Conservation (phyloP, 1,140 invertebrate genomes). For the Eumaeus atala region DNA sequence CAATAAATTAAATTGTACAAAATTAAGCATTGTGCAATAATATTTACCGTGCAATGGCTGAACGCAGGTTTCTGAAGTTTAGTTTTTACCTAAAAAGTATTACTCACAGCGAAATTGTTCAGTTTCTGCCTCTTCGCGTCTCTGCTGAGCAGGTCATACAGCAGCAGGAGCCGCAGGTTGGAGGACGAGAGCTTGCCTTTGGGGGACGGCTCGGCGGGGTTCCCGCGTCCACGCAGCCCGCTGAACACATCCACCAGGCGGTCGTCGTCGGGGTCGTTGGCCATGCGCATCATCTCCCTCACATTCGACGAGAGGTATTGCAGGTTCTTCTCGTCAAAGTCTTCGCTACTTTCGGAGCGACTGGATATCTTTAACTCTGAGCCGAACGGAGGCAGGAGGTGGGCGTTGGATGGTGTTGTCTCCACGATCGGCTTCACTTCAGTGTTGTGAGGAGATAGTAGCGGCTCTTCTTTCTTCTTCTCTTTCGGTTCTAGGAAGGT, state of each 20-base stretch:
- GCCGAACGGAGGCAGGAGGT: conserved; percentile 44
- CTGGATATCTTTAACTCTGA: conserved; percentile 38
- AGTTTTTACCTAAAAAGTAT: too few species aligned
- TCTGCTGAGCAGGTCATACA: conserved; percentile 75
- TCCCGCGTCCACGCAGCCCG: conserved; percentile 37
- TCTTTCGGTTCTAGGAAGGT: conserved; percentile 48
- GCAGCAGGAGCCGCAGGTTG: conserved; percentile 65
- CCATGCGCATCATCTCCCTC: conserved; percentile 61
- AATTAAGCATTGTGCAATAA: too few species aligned
- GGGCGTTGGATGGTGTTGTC: conserved; percentile 37
- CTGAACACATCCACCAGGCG: conserved; percentile 52
- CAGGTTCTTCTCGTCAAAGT: conserved; percentile 56
- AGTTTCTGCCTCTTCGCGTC: conserved; percentile 74
- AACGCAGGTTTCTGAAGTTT: too few species aligned
- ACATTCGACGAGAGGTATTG: conserved; percentile 63
- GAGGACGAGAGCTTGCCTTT: conserved; percentile 49
- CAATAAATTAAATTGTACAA: too few species aligned
- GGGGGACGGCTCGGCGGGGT: conserved; percentile 26
- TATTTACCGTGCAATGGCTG: too few species aligned
- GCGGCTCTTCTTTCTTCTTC: conserved; percentile 38
- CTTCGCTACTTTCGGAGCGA: conserved; percentile 42
- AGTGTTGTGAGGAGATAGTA: conserved; percentile 50
- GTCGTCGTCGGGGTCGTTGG: conserved; percentile 50
- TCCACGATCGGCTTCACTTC: conserved; percentile 57
- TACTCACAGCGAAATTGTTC: conserved; percentile 67